Conservation (phyloP, 2,888 invertebrate genomes). For the Noctua pronuba region DNA sequence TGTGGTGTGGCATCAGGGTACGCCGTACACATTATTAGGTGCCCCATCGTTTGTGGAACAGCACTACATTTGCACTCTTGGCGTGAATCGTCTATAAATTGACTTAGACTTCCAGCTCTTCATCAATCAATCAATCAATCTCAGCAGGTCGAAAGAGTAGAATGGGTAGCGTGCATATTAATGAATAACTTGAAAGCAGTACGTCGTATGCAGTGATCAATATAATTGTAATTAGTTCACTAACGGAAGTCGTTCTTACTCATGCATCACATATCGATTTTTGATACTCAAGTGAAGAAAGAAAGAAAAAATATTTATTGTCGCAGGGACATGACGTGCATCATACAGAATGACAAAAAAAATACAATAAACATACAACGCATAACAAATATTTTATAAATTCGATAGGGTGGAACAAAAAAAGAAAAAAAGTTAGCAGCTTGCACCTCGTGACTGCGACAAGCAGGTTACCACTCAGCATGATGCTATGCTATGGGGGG, state of each 20-base stretch:
- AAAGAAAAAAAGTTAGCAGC: too few species aligned
- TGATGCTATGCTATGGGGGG: too few species aligned
- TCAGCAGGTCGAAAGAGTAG: background rate
- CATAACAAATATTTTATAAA: too few species aligned
- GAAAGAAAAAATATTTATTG: too few species aligned
- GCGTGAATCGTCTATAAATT: background rate
- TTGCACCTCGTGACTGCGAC: too few species aligned
- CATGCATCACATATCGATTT: constrained; percentile 35
- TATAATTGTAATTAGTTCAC: background rate
- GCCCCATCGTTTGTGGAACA: background rate
- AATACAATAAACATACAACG: too few species aligned
- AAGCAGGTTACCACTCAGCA: too few species aligned
- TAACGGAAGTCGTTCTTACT: background rate
- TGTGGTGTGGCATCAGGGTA: background rate
- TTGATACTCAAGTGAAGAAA: constrained; percentile 12
- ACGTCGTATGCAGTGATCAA: background rate
- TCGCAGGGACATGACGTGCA: too few species aligned
- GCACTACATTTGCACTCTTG: background rate
- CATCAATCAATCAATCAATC: too few species aligned
- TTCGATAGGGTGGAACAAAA: too few species aligned
- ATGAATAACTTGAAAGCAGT: background rate
- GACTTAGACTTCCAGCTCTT: background rate
- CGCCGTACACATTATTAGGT: background rate
- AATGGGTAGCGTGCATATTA: background rate
- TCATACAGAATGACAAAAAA: too few species aligned